phyloP scores from a whole-genome alignment of 2,113 vertebrate genomes.

The Mustela lutreola region DNA sequence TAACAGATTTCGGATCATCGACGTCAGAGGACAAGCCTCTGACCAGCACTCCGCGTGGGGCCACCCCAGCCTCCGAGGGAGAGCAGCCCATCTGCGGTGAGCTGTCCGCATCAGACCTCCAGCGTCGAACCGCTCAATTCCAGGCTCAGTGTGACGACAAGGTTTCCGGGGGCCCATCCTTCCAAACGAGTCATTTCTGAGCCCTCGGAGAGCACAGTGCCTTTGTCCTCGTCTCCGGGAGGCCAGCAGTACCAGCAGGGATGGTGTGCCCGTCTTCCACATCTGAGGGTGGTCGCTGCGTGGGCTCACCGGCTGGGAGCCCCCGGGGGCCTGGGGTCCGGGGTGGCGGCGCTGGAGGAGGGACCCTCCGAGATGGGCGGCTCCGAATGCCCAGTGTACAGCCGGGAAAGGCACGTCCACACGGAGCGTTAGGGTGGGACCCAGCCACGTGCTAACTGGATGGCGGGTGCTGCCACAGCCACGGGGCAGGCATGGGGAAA shows the following conservation, averaged over 20 bases:
- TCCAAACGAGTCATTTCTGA: background rate
- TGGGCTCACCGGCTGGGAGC: background rate
- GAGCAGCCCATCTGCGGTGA: constrained; percentile 36
- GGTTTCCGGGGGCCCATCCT: background rate
- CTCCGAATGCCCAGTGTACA: background rate
- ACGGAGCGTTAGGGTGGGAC: rapidly evolving
- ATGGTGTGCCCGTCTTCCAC: background rate
- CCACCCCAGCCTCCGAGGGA: background rate
- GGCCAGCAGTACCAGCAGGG: background rate
- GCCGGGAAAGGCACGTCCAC: rapidly evolving
- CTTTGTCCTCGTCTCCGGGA: background rate
- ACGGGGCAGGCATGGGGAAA: rapidly evolving
- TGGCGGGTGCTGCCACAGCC: rapidly evolving
- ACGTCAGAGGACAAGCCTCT: rapidly evolving
- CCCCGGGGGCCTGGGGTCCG: background rate
- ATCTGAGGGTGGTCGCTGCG: background rate
- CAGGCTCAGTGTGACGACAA: background rate
- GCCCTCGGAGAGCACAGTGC: background rate
- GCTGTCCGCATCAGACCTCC: background rate
- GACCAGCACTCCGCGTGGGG: background rate
- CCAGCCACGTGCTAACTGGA: rapidly evolving
- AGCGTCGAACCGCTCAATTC: constrained; percentile 40
- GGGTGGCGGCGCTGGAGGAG: too few species aligned
- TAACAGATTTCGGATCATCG: background rate
- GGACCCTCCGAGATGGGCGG: background rate